Evolutionary conservation across 1,140 invertebrate species (phyloP).

Genomic region (Paraescarpia echinospica): DNA sequence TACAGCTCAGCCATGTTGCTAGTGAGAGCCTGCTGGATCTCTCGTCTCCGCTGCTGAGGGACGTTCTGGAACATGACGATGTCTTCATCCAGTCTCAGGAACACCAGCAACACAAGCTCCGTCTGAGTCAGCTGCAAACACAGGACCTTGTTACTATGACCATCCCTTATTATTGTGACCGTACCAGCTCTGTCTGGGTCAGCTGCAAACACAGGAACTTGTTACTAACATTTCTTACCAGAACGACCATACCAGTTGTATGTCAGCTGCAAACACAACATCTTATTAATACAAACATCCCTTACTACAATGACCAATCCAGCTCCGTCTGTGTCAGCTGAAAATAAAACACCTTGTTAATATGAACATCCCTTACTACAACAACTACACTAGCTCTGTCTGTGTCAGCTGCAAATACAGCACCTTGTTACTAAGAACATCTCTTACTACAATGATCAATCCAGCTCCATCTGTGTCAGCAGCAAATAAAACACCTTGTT

Average conservation of each 20-base stretch:
- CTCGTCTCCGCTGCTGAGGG: slow-evolving; percentile 73
- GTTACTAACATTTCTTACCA: background rate
- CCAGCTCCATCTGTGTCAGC: no score
- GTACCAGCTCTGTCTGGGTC: background rate
- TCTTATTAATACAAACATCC: background rate
- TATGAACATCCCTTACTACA: no score
- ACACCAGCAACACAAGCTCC: slow-evolving; percentile 82
- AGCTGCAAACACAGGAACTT: background rate
- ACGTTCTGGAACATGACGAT: slow-evolving; percentile 76
- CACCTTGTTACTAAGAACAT: no score
- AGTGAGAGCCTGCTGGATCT: slow-evolving; percentile 83
- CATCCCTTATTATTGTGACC: background rate
- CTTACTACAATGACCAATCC: background rate
- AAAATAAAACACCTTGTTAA: background rate
- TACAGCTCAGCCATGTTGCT: slow-evolving; percentile 84
- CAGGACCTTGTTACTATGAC: background rate
- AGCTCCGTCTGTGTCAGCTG: background rate
- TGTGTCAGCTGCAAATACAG: background rate
- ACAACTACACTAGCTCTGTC: no score
- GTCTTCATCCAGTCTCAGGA: slow-evolving; percentile 85
- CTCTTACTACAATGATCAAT: no score
- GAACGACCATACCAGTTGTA: background rate
- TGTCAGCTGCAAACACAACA: background rate
- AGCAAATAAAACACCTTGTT: background rate
- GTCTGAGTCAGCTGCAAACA: slow-evolving; percentile 70